These are phyloP conservation scores for Delphinus delphis DNA, from an alignment of 2,113 vertebrate species.

Conservation along the genomic window DNA sequence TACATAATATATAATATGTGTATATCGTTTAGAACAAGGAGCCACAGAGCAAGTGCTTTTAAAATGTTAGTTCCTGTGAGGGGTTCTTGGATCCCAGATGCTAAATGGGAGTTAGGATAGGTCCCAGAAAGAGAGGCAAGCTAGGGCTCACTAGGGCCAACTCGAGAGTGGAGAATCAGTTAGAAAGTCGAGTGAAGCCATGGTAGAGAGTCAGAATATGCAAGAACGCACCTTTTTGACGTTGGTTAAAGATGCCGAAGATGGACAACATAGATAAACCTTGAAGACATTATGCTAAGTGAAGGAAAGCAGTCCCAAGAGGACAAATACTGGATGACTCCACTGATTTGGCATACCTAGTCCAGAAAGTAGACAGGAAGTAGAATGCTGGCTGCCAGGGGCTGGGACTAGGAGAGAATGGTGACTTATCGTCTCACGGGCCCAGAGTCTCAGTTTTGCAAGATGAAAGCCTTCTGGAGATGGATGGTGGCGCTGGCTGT, in stretches of 20 bases:
- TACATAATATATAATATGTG: neutral
- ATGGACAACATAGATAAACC: neutral
- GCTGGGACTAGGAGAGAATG: too few relatives aligned
- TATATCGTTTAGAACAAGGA: neutral
- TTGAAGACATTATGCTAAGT: neutral
- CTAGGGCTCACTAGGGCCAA: neutral
- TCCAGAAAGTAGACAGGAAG: neutral
- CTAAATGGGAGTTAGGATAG: neutral
- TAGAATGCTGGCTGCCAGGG: neutral
- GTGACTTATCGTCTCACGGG: neutral
- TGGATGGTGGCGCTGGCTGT: neutral
- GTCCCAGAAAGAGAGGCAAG: neutral
- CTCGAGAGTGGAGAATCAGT: neutral
- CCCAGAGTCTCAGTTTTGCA: neutral
- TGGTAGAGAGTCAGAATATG: neutral
- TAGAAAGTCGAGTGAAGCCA: neutral
- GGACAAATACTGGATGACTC: neutral
- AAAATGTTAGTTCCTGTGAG: neutral
- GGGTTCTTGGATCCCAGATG: neutral
- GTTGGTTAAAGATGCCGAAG: neutral
- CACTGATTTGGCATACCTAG: fast-evolving
- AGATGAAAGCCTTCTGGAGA: neutral
- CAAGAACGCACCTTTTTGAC: neutral
- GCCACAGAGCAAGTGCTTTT: neutral
- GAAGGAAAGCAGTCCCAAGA: neutral